Evolutionary conservation across 2,797 vertebrate species (phyloP), one percentile per base, ranked within the genome.

Genomic region (Hapalemur alaotrensis): DNA sequence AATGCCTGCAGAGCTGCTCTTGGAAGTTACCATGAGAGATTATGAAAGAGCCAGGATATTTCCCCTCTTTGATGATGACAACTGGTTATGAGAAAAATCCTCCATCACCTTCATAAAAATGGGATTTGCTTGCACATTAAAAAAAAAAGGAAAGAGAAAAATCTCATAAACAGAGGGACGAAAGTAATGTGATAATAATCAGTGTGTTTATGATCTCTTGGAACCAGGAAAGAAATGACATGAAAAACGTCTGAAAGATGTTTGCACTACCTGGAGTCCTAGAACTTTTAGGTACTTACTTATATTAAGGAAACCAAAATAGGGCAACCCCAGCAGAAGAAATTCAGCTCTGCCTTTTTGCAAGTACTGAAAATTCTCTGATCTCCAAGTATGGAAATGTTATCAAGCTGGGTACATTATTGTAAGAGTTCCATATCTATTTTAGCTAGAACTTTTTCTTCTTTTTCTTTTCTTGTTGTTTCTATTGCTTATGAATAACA

Each of bases 241-340:
- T 67, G 20, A 88, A 94, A 95, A 48, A 7, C 1, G 0, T 65
- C 20, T 30, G 32, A 94, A 79, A 54, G n/a, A 79, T 48, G 41
- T 93, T 96, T 65, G 23, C 12, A 0, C 65, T 48, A 22, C 30
- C 4, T 72, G 28, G 22, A 78, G 25, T 86, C 30, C 4, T 67
- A 13, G 30, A 89, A 73, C 14, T 63, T 82, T 7, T 81, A 23
- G 6, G 35, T 4, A n/a, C 1, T 67, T 91, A 9, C 7, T 85
- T 80, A 63, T 72, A 78, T 83, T 93, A 92, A 95, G 69, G 41
- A 89, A 52, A 89, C 3, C 8, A 89, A 91, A 86, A 63, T 28
- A 91, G 10, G 0, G 1, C 15, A 59, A 38, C 20, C 9, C 4
- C 10, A 82, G 23, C 8, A 63, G 6, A 82, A 82, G 20, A 94